Evolutionary conservation across 2,888 invertebrate genomes (phyloP), one percentile per base, ranked within the genome.

Genomic region (Cephus pulcher): DNA sequence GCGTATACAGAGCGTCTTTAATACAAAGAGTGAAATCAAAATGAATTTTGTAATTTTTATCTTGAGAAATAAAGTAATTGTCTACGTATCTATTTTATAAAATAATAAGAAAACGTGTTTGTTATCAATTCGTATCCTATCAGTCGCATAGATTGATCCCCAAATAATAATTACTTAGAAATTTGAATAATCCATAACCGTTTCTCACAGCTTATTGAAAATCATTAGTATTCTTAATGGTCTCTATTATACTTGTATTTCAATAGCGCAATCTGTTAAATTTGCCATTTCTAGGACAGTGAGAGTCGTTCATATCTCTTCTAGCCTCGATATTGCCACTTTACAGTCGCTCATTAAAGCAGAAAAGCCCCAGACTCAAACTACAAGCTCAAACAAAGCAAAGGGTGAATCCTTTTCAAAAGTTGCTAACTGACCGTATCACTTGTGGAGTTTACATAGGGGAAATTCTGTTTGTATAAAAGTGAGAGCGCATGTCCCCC

Each of bases 11-110:
- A 32, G 34, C 9, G 34, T 71, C 1, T 71, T 33, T 34, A 33
- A 71, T 71, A 23, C 71, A 71, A 71, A 71, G 71, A 71, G 34
- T 34, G 71, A 71, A 71, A 34, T 71, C 71, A 34, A 71, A 71
- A 71, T 71, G 34, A 34, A 33, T 71, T 71, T 71, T 71, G 71
- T 71, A 71, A 71, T 71, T 33, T 71, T 71, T 71, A 71, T 71
- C 71, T 56, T 56, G 56, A 56, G 23, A 56, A 56, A 56, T 56
- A 56, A 56, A 56, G 56, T 56, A 56, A 23, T 23, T 9, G 9
- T 23, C 9, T 23, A 56, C 23, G 23, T 56, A 56, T 56, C 56
- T 56, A 56, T 56, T 56, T 56, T 56, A 56, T 23, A 56, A 23
- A 56, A 56, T 56, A 56, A 56, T 56, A 56, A 56, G 56, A 56